phyloP scores from a whole-genome alignment of 2,888 invertebrate genomes.

The Drosophila hamatofila region DNA sequence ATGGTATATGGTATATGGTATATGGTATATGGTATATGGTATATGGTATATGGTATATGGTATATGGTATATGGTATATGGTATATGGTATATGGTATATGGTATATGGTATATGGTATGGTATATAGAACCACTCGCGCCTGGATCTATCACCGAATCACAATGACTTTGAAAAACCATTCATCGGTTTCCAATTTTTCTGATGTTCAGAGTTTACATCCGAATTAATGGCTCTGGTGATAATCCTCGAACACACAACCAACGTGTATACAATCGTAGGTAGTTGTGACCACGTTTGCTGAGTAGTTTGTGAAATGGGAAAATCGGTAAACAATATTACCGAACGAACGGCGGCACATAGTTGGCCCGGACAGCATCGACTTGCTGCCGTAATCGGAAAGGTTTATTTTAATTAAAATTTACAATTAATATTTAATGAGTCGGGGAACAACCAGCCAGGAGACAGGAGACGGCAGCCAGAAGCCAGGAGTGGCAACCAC shows the following conservation, averaged over 20 bases:
- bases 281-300: slow-evolving; percentile 20
- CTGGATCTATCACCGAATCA: not conserved
- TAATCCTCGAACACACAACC: slow-evolving; percentile 21
- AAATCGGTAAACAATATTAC: slow-evolving; percentile 68
- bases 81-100: no score
- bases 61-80: no score
- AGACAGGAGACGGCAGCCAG: not conserved
- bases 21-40: no score
- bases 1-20: no score
- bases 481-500: slow-evolving; percentile 21
- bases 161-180: slow-evolving; percentile 8
- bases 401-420: slow-evolving; percentile 80
- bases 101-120: no score
- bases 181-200: slow-evolving; percentile 46
- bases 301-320: slow-evolving; percentile 27
- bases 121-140: not conserved
- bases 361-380: slow-evolving; percentile 11
- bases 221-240: slow-evolving; percentile 68
- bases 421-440: slow-evolving; percentile 82
- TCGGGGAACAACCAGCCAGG: slow-evolving; percentile 44
- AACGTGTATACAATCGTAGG: not conserved
- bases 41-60: no score
- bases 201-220: slow-evolving; percentile 39
- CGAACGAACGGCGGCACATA: slow-evolving; percentile 44
- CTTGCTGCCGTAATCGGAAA: slow-evolving; percentile 50